These are phyloP conservation scores for Nanorana parkeri DNA, from an alignment of 2,113 vertebrate genomes.

Conservation along the genomic window DNA sequence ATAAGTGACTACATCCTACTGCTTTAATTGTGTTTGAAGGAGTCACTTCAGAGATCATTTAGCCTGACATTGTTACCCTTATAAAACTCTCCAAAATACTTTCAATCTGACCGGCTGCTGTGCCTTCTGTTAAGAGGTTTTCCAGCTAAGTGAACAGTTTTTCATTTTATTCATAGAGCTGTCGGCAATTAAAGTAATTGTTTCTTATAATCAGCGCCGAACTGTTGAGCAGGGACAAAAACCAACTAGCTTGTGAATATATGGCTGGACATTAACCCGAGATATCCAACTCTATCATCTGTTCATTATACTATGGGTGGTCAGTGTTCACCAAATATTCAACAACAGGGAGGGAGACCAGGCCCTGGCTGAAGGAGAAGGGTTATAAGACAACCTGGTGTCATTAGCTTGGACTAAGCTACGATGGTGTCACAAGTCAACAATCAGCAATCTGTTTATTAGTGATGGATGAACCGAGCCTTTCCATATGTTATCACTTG, in stretches of 20 bases:
- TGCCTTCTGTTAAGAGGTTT: conserved; percentile 78
- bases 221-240: conserved; percentile 70
- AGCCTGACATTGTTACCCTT: conserved; percentile 58
- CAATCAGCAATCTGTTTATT: conserved; percentile 38
- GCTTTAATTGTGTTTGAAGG: conserved; percentile 65
- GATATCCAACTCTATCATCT: conserved; percentile 71
- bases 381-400: background rate
- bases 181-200: conserved; percentile 74
- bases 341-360: conserved; percentile 38
- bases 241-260: conserved; percentile 81
- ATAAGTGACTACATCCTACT: conserved; percentile 69
- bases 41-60: conserved; percentile 64
- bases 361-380: background rate
- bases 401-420: background rate
- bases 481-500: conserved; percentile 33
- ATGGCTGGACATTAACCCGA: conserved; percentile 78
- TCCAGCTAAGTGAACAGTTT: conserved; percentile 80
- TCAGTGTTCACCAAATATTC: background rate
- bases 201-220: conserved; percentile 70
- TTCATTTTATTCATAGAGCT: conserved; percentile 72
- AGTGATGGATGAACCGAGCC: background rate
- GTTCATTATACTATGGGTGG: conserved; percentile 60
- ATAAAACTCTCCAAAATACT: conserved; percentile 65
- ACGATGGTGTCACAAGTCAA: conserved; percentile 10
- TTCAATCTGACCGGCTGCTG: conserved; percentile 72